Percentiles rank a stretch among this genome's conserved stretches.
Evolutionary conservation across 2,113 vertebrate genomes (phyloP).

Genomic region (Canis aureus): DNA sequence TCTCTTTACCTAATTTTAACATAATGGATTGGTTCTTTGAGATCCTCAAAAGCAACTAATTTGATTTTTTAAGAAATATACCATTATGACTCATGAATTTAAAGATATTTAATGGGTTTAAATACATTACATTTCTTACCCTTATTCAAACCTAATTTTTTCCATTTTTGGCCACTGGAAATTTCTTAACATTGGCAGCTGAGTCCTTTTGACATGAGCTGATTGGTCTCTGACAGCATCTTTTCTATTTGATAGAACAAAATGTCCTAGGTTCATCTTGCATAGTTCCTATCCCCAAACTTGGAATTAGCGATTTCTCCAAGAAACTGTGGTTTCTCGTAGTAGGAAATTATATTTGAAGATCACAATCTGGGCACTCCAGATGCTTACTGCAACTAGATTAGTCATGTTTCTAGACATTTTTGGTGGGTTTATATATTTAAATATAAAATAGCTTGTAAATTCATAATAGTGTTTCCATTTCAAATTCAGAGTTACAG

Average conservation of each 20-base stretch:
- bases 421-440: slow-evolving; percentile 8
- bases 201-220: not conserved
- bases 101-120: not conserved
- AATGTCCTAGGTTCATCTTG: not conserved
- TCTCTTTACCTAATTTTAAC: not conserved
- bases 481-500: not conserved
- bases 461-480: not conserved
- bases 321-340: not conserved
- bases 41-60: not conserved
- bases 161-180: not conserved
- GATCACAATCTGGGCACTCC: not conserved
- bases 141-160: not conserved
- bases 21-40: not conserved
- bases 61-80: not conserved
- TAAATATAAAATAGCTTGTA: not conserved
- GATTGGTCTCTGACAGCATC: not conserved
- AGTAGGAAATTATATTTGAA: slow-evolving; percentile 6
- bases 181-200: not conserved
- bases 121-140: not conserved
- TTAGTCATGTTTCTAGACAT: not conserved
- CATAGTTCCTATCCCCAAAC: not conserved
- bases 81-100: not conserved
- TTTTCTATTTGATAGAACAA: not conserved
- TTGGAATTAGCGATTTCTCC: not conserved
- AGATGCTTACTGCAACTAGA: not conserved